Evolutionary conservation across 2,113 vertebrate genomes (phyloP), one percentile per base, ranked within the genome.

Genomic region (Solea senegalensis): DNA sequence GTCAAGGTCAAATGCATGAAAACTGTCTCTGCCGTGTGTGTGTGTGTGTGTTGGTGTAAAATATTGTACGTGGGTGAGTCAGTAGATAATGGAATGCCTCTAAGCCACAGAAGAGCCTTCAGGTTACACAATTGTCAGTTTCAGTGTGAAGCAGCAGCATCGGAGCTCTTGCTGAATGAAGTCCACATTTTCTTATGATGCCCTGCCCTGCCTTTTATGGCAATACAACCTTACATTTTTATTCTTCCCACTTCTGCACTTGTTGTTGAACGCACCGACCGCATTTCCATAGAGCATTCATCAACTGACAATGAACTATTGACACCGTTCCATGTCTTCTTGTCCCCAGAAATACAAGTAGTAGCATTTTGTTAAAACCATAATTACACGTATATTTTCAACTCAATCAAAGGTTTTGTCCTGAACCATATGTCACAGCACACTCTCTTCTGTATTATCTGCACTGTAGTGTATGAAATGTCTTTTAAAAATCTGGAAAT

Each of bases 1-100:
- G 72, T 82, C 86, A 91, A 90, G 90, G 88, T 89, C 84, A 82
- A 63, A 69, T 3, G 45, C 64, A 64, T 46, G 21, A 72, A 81
- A 84, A 75, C 46, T 66, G 60, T 40, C n/a, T 55, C 15, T 12
- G 10, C 13, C 4, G 13, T 41, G 14, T 53, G 39, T 44, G 41
- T 40, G 13, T 41, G 14, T 53, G 39, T 44, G 41, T 40, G 21
- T 51, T 14, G 54, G 27, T 60, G 6, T 50, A 43, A 67, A 69
- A 61, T 59, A 34, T 45, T 58, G n/a, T 13, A 52, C 8, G 74
- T 86, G 76, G 75, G 68, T 75, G 71, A 76, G 44, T 16, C 5
- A 5, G 49, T 50, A n/a, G 48, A 77, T 66, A 83, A 83, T 67
- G 61, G 53, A 53, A 62, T 58, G 4, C 68, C 65, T 64, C 72